Base-by-base conservation (phyloP, 2,113 vertebrate genomes). In the Pseudopipra pipra region DNA sequence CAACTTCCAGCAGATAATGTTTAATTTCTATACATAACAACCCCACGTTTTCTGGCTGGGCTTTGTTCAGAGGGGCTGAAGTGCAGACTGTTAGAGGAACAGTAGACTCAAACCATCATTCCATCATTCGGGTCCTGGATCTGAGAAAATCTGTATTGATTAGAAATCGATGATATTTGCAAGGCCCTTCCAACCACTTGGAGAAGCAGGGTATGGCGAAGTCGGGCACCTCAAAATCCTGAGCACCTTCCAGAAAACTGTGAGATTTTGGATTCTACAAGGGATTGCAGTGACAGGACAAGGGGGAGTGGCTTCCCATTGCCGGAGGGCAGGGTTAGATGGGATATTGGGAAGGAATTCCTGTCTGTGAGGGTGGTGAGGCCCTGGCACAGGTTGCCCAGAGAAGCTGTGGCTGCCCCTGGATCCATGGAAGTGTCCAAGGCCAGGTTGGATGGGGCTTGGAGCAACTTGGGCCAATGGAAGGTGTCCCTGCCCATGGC, bases 11-110 rank as follows among this genome's bases (percentile, higher is more conserved):
- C 41, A 91, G 61, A 89, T 66, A 33, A 76, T 82, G 49, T 66
- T 92, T 91, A 76, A 94, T 93, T 91, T 91, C 59, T 81, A 21
- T 20, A 41, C 39, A 1, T 52, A 63, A 78, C 55, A 89, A 84
- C 18, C 14, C 22, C 61, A 12, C 5, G n/a, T 71, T 89, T 61
- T 61, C 31, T n/a, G 54, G 56, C 28, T 74, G 70, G 65, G 61
- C 65, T 94, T 58, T 0, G 0, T 66, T 77, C 63, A 58, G n/a
- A n/a, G 0, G 18, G 70, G 44, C 14, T 87, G 55, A 71, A 81
- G 51, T 23, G 31, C 54, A 63, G 74, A 33, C 22, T 43, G 47
- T 58, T 24, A 5, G 1, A 68, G 46, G 27, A 37, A 37, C 1
- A 33, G 16, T 1, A 44, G 35, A 20, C 33, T 77, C n/a, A 62